Conservation (phyloP, 2,113 vertebrate genomes). For the Chionis minor region DNA sequence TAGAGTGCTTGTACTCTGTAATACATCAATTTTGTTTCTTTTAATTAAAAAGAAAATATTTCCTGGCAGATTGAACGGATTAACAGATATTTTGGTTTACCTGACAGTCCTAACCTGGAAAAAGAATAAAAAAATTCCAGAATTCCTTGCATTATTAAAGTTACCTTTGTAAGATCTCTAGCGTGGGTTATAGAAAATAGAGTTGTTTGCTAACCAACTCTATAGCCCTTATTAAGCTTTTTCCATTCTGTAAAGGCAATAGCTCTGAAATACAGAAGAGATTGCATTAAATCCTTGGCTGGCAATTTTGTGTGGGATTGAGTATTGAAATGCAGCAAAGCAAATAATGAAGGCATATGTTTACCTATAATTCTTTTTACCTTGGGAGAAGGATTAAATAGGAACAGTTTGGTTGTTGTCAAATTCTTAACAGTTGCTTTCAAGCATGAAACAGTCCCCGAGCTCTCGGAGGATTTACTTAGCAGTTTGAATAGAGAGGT, state of each 20-base stretch:
- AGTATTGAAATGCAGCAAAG: conserved; percentile 89
- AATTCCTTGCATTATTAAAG: conserved; percentile 1
- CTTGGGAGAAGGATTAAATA: conserved; percentile 91
- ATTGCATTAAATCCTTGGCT: conserved; percentile 82
- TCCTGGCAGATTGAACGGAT: neutral
- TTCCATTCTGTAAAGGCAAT: conserved; percentile 69
- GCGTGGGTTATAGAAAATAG: conserved; percentile 34
- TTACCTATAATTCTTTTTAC: conserved; percentile 92
- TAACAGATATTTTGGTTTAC: neutral
- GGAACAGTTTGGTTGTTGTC: conserved; percentile 90
- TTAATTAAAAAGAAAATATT: neutral
- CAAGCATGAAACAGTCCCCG: conserved; percentile 84
- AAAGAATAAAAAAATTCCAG: neutral
- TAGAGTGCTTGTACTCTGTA: neutral
- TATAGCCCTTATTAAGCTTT: conserved; percentile 71
- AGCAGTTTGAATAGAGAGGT: conserved; percentile 84
- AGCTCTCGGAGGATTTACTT: conserved; percentile 85
- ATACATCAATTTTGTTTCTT: neutral
- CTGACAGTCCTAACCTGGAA: neutral
- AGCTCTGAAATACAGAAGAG: conserved; percentile 78
- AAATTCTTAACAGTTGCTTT: conserved; percentile 90
- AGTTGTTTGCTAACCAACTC: conserved; percentile 63
- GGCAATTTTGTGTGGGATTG: conserved; percentile 80
- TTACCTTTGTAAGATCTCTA: conserved; percentile 52
- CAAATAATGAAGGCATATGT: conserved; percentile 93